Evolutionary conservation across 2,888 invertebrate genomes (phyloP), one percentile per base, ranked within the genome.

Genomic region (Synergus japonicus): DNA sequence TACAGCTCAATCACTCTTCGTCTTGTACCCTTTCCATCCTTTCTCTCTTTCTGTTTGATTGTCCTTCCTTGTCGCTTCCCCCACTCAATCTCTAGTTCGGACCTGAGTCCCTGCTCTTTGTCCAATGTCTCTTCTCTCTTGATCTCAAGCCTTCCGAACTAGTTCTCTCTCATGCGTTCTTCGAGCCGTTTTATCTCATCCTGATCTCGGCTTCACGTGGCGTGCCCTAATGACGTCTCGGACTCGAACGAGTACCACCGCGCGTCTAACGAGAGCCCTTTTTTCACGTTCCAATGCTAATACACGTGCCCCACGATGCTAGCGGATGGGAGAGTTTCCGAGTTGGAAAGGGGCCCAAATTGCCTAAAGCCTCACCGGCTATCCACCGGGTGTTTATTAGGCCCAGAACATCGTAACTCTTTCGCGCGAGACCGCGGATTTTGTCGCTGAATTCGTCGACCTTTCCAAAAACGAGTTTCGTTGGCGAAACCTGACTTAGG

Each of bases 1-100:
- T 91, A 91, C 91, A 91, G 91, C 91, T 91, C 91, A 91, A 91
- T 91, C 91, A 91, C 88, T 91, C 91, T 91, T 90, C 90, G 89
- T 91, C 90, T 89, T 86, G 87, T 89, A 87, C 88, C 88, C 87
- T 88, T 83, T 81, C 83, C 82, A 80, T 80, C 79, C 79, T 80
- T 81, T 82, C 76, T 82, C 83, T 80, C 78, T 65, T 79, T 76
- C 54, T 60, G 54, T 37, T 64, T 60, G 44, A 29, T 69, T 73
- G 63, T 84, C 82, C 76, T 83, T 80, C 80, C 69, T 78, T 79
- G 83, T 85, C 83, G 77, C 82, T 83, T 66, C 78, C 76, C 78
- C 81, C 65, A 81, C 76, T 79, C 76, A 43, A 18, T 66, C 29
- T 5, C 7, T 43, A 63, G 15, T 65, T 54, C 15, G 37, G 22